Evolutionary conservation across 2,888 invertebrate genomes (phyloP), one percentile per base, ranked within the genome.

Genomic region (Drosophila buzzatii): DNA sequence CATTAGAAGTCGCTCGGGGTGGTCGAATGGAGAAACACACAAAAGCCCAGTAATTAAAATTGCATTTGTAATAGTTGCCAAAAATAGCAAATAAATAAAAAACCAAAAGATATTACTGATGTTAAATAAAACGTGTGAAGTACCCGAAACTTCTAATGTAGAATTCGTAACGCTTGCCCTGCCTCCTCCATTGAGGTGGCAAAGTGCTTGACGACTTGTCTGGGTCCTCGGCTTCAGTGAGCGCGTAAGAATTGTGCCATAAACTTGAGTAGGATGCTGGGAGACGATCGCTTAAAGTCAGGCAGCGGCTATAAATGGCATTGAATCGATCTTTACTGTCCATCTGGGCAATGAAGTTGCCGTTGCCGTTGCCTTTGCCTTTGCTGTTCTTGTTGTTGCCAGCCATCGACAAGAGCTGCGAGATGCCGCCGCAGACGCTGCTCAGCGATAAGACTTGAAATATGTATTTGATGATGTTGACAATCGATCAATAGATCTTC

Each of bases 401-500:
- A 59, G 61, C 14, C 27, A 62, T 53, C 55, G 53, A 60, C 42
- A 47, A 39, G 33, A 60, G 41, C 44, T 31, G 37, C 18, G 37
- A 71, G 79, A 79, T 79, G 86, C 71, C 69, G 73, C 72, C 64
- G 61, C 42, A 56, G 64, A 51, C 52, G 58, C 33, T 49, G 55
- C 31, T 47, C 18, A 59, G 35, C 57, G 76, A 76, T 76, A 67
- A 69, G 64, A 76, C 71, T 55, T 82, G 81, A 82, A 81, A 85
- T 85, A 85, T 85, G 83, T 85, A 87, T 85, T 84, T 82, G 85
- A 82, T 82, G 88, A 79, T 76, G 83, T 77, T 82, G 88, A 88
- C 85, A 85, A 85, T 81, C 84, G 82, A 85, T 76, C 83, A 79
- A 85, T 85, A 73, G 83, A 85, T 85, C 88, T 85, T 82, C 52